phyloP scores from a whole-genome alignment of 2,797 vertebrate species.

The Champsocephalus gunnari region DNA sequence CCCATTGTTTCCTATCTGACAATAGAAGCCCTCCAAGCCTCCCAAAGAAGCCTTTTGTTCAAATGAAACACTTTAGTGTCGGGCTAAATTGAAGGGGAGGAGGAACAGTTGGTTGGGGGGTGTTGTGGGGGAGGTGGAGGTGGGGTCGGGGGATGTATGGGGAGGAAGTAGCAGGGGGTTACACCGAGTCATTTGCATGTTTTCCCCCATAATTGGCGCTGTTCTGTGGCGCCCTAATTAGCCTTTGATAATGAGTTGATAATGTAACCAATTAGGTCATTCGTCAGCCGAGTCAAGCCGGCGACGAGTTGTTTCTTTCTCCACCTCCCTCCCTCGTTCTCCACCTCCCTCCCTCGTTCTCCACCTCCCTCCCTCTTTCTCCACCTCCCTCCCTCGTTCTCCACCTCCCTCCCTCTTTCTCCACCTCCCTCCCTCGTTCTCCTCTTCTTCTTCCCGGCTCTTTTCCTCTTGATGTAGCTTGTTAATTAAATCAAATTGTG shows the following conservation, averaged over 20 bases:
- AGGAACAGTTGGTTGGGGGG: constrained; percentile 51
- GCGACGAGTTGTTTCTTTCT: constrained; percentile 32
- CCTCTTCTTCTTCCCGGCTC: constrained; percentile 30
- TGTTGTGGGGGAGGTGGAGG: constrained; percentile 28
- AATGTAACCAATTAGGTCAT: constrained; percentile 88
- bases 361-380: constrained; percentile 25
- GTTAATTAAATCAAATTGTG: constrained; percentile 89
- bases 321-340: constrained; percentile 22
- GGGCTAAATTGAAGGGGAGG: constrained; percentile 81
- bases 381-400: background rate
- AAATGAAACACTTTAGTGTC: constrained; percentile 85
- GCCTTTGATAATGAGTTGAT: constrained; percentile 87
- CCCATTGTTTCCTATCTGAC: constrained; percentile 87
- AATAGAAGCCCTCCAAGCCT: constrained; percentile 80
- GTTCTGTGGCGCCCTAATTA: constrained; percentile 88
- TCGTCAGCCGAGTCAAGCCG: constrained; percentile 80
- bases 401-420: background rate
- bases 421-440: constrained; percentile 22
- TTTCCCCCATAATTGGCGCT: constrained; percentile 83
- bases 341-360: background rate
- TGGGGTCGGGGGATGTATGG: constrained; percentile 43
- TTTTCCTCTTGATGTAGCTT: constrained; percentile 83
- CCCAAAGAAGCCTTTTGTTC: constrained; percentile 82
- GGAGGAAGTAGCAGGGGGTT: constrained; percentile 47
- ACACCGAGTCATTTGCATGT: constrained; percentile 57